phyloP scores from a whole-genome alignment of 2,113 vertebrate genomes.

The Larimichthys crocea region DNA sequence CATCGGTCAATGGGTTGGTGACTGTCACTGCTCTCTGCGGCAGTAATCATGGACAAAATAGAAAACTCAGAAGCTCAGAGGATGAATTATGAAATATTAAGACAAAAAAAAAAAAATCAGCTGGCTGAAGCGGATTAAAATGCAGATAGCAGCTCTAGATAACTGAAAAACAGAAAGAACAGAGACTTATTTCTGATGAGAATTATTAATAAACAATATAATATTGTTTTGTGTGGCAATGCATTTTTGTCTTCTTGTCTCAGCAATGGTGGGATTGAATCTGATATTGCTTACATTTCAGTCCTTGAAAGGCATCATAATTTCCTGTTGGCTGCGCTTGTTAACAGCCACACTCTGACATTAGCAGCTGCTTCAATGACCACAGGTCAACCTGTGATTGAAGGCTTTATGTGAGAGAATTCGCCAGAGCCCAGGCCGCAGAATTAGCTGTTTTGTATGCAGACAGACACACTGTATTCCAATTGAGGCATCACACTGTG shows the following conservation, averaged over 20 bases:
- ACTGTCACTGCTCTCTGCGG: background rate
- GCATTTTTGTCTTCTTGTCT: background rate
- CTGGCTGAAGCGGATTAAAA: background rate
- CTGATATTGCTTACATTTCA: slow-evolving; percentile 8
- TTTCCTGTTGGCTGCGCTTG: slow-evolving; percentile 27
- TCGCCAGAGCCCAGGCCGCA: slow-evolving; percentile 7
- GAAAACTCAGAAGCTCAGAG: background rate
- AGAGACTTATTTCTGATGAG: slow-evolving; percentile 8
- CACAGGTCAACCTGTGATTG: slow-evolving; percentile 42
- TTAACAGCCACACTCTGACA: slow-evolving; percentile 21
- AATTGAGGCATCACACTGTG: slow-evolving; percentile 63
- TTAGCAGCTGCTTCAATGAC: slow-evolving; percentile 38
- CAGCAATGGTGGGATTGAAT: background rate
- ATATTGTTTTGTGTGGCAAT: slow-evolving; percentile 3
- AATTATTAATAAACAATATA: background rate
- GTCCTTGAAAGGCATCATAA: background rate
- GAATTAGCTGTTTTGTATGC: slow-evolving; percentile 66
- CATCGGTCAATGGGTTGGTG: background rate
- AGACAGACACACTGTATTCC: slow-evolving; percentile 58
- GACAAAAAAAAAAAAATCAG: background rate
- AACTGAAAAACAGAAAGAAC: slow-evolving; percentile 11
- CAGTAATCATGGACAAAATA: background rate
- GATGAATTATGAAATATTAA: background rate
- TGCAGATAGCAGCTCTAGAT: background rate
- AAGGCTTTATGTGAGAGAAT: slow-evolving; percentile 50